Evolutionary conservation across 30 jellyfish, hydroid and myxozoan species (phyloP), one percentile per base, ranked within the genome.

Genomic region (Hydractinia symbiolongicarpus): DNA sequence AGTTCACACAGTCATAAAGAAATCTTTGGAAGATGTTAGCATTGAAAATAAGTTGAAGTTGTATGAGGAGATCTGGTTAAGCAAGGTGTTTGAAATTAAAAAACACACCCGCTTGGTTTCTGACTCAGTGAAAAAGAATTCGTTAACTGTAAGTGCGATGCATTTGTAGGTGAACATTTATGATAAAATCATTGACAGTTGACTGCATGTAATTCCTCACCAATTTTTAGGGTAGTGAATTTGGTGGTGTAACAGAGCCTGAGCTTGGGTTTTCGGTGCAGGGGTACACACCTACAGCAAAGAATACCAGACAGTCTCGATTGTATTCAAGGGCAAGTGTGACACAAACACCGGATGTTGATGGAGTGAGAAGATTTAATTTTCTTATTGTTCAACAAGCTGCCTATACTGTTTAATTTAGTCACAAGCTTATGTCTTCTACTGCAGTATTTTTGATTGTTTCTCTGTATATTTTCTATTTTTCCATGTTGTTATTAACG

Each of bases 31-130:
- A 84, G 96, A 89, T 67, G 94, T 83, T 54, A 86, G 86, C n/a
- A 89, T 89, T 61, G 96, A 89, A 77, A 89, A 89, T 50, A 84
- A 86, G 40, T 66, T 89, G 90, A 89, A 89, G 73, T 73, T 88
- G 55, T 89, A 89, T 70, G 96, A 89, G 68, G 96, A 89, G 67
- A 90, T 89, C 16, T 89, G 96, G 96, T 71, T 89, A 55, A 89
- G 96, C 62, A 89, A 89, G 80, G 77, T 78, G 66, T 89, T 89
- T 70, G 96, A 83, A 82, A 60, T 84, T 78, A 84, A 57, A 62
- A 89, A 84, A 53, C 96, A 89, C 75, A 71, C 96, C 9, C 79
- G 87, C 54, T 75, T 89, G 79, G 75, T 71, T 0, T 9, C 53
- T 16, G 17, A 58, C 69, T 58, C 69, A 30, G 44, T 30, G 44